phyloP scores from a whole-genome alignment of 1,140 invertebrate species.

The Lepidurus packardi region DNA sequence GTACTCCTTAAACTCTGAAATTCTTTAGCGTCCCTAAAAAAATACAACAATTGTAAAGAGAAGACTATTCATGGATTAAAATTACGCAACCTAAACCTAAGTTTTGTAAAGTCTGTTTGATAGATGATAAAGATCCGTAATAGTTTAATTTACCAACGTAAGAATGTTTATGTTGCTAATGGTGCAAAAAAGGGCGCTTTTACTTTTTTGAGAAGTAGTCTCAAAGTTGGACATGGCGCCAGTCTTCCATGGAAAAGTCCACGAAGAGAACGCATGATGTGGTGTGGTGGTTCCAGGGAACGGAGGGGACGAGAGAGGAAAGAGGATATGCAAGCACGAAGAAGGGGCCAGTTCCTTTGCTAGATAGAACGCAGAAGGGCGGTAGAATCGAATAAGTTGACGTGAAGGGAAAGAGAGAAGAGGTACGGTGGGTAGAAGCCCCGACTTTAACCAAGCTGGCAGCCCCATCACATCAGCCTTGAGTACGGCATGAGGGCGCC shows the following conservation, averaged over 20 bases:
- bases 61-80: too few relatives aligned
- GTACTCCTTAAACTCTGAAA: too few relatives aligned
- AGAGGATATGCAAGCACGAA: conserved; percentile 18
- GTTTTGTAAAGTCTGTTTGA: not conserved
- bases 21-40: too few relatives aligned
- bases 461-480: conserved; percentile 20
- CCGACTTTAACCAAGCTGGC: conserved; percentile 2
- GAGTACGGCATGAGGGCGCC: conserved; percentile 3
- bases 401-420: conserved; percentile 17
- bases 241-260: conserved; percentile 13
- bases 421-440: conserved; percentile 1
- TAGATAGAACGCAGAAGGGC: conserved; percentile 16
- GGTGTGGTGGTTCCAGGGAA: conserved; percentile 5
- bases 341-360: conserved; percentile 17
- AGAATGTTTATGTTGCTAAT: not conserved
- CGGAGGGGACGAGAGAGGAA: not conserved
- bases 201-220: not conserved
- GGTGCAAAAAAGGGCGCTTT: not conserved
- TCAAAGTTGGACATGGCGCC: conserved; percentile 1
- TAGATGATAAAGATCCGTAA: not conserved
- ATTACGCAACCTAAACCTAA: too few relatives aligned
- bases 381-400: conserved; percentile 22
- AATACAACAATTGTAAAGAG: too few relatives aligned
- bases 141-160: not conserved
- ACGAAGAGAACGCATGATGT: conserved; percentile 14